Conservation (phyloP, 1,140 invertebrate species). For the Cotesia vestalis region DNA sequence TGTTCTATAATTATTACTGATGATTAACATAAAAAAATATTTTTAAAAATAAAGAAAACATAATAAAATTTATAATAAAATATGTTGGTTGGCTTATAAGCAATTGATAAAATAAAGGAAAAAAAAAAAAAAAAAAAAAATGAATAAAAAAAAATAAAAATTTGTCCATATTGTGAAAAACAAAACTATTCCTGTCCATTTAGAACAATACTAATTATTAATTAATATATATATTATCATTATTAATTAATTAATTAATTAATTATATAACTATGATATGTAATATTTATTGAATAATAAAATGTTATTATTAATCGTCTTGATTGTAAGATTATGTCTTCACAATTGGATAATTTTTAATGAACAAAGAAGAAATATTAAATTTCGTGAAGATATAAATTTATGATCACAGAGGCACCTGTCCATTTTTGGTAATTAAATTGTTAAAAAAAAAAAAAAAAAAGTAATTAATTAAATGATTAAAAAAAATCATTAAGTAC, state of each 20-base stretch:
- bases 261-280: constrained; percentile 47
- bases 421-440: constrained; percentile 58
- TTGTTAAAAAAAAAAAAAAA: constrained; percentile 44
- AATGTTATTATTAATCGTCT: constrained; percentile 40
- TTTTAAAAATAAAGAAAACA: too few species aligned
- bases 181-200: constrained; percentile 60
- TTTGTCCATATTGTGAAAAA: constrained; percentile 56
- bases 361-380: not conserved
- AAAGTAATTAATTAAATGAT: constrained; percentile 27
- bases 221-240: constrained; percentile 42
- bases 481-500: constrained; percentile 41
- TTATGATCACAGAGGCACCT: constrained; percentile 42
- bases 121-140: constrained; percentile 5
- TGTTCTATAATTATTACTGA: too few species aligned
- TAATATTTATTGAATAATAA: constrained; percentile 59
- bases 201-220: constrained; percentile 59
- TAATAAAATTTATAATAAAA: too few species aligned
- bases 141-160: constrained; percentile 17
- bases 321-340: constrained; percentile 44
- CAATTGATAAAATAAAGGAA: too few species aligned
- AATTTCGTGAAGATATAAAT: constrained; percentile 37
- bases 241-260: constrained; percentile 54
- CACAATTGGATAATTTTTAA: not conserved
- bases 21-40: too few species aligned
- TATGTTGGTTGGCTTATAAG: too few species aligned